phyloP scores from a whole-genome alignment of 1,140 invertebrate species.

The Paraescarpia echinospica region DNA sequence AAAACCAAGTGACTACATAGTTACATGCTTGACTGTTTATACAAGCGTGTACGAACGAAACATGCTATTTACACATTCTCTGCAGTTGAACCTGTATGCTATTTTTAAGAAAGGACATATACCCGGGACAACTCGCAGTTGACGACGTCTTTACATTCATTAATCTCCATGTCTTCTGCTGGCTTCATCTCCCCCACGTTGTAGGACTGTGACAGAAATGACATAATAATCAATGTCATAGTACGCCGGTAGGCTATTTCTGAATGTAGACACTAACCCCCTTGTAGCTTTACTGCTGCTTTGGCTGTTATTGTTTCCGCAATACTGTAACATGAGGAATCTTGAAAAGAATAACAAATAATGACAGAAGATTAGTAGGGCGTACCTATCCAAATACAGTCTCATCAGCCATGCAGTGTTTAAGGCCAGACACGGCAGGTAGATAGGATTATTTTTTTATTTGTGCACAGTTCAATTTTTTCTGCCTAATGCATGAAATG shows the following conservation, averaged over 20 bases:
- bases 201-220: constrained; percentile 15
- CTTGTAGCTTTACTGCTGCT: too few species aligned
- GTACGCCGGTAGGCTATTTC: too few species aligned
- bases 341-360: too few species aligned
- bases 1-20: background rate
- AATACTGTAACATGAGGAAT: background rate
- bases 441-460: too few species aligned
- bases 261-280: background rate
- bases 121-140: constrained; percentile 61
- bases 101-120: background rate
- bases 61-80: background rate
- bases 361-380: too few species aligned
- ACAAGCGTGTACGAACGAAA: background rate
- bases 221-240: background rate
- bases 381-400: too few species aligned
- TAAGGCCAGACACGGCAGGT: too few species aligned
- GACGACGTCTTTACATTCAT: constrained; percentile 55
- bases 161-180: constrained; percentile 20
- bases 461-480: too few species aligned
- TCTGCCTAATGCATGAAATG: too few species aligned
- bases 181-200: constrained; percentile 7
- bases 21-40: too few species aligned
- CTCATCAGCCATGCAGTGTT: too few species aligned
- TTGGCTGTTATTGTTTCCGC: too few species aligned
- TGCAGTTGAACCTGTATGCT: background rate